Evolutionary conservation across 2,113 vertebrate genomes (phyloP).

Genomic region (Carettochelys insculpta): DNA sequence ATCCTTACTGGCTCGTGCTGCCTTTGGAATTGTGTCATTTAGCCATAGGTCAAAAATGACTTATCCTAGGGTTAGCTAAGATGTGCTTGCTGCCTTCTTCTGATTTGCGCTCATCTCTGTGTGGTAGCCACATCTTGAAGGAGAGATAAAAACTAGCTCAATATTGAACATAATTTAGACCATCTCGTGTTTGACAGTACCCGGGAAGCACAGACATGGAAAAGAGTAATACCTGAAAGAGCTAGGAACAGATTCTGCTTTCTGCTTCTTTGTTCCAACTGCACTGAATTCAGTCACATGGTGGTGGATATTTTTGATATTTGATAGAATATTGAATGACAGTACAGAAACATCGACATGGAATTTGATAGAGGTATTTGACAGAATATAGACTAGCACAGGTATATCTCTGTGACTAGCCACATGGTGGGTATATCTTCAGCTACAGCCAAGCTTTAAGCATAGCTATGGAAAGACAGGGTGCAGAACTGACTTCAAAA

Average conservation of each 20-base stretch:
- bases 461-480: neutral
- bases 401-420: too few relatives aligned
- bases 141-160: neutral
- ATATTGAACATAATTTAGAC: neutral
- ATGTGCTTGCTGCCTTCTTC: neutral
- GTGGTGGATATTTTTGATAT: too few relatives aligned
- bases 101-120: neutral
- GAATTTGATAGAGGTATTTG: too few relatives aligned
- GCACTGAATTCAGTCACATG: neutral
- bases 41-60: neutral
- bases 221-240: neutral
- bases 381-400: too few relatives aligned
- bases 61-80: neutral
- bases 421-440: neutral
- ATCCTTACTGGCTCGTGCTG: neutral
- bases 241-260: neutral
- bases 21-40: neutral
- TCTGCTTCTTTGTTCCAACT: neutral
- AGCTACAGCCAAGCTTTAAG: neutral
- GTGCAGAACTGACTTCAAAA: fast-evolving
- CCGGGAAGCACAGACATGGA: neutral
- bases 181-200: neutral
- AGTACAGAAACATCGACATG: too few relatives aligned
- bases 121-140: neutral
- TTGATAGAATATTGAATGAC: too few relatives aligned